Evolutionary conservation across 2,113 vertebrate species (phyloP), one percentile per base, ranked within the genome.

Genomic region (Platycercus adscitus): DNA sequence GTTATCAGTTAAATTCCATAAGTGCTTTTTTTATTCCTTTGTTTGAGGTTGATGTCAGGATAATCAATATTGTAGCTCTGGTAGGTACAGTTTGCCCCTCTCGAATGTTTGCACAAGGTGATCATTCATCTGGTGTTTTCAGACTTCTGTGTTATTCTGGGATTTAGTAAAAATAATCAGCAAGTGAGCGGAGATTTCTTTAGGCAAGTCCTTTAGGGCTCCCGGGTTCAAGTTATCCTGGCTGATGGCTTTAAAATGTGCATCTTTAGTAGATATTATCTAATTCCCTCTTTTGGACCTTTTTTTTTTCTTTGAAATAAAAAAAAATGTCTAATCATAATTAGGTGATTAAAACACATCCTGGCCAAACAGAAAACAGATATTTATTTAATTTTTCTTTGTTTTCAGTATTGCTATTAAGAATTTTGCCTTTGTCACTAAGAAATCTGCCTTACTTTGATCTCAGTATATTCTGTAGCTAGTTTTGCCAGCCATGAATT

Each of bases 1-100:
- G 73, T 96, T 96, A 95, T 95, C 95, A 91, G 89, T 95, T 84
- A 64, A 91, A 95, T 87, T 84, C 94, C 77, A 69, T 58, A 89
- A 92, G 81, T 87, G 82, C 17, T 65, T 96, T 91, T 93, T 94
- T 49, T 35, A 68, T 88, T 86, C 80, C 84, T 96, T 94, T 88
- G 39, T 95, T 95, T 92, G 72, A 95, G 72, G 77, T 28, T 29
- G 29, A 91, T 93, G 79, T 97, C 80, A 94, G 86, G 63, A 86
- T 85, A 89, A 77, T 91, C 86, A 79, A 70, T 75, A 56, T 68
- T 84, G 37, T 61, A 86, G 71, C 69, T 71, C 92, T 89, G 69
- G 86, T 91, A 95, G 92, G 81, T 89, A 60, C 23, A 86, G 61
- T 84, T 91, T 95, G 39, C 55, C 65, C 21, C 35, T 88, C 60